Evolutionary conservation across 2,113 vertebrate genomes (phyloP).

Genomic region (Poecile atricapillus): DNA sequence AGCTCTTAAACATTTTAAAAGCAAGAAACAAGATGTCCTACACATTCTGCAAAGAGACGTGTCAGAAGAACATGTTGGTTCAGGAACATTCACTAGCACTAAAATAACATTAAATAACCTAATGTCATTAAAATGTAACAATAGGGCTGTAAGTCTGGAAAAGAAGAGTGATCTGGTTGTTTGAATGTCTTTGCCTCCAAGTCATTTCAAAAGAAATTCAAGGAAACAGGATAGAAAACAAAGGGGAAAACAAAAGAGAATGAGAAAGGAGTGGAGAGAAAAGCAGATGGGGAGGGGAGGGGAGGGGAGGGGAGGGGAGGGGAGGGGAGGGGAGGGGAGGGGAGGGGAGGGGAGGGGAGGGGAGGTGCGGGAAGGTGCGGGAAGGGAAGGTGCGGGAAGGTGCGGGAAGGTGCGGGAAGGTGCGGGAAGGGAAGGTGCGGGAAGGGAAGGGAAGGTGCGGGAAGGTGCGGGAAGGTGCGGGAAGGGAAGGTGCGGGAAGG

Average conservation of each 20-base stretch:
- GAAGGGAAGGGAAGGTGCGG: too few relatives aligned
- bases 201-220: background rate
- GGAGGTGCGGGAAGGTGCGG: too few relatives aligned
- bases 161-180: background rate
- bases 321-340: too few relatives aligned
- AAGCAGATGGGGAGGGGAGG: too few relatives aligned
- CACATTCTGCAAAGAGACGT: background rate
- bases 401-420: too few relatives aligned
- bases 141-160: background rate
- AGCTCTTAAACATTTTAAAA: background rate
- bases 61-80: background rate
- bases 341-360: too few relatives aligned
- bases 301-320: too few relatives aligned
- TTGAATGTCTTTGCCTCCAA: background rate
- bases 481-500: too few relatives aligned
- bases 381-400: too few relatives aligned
- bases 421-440: too few relatives aligned
- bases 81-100: background rate
- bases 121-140: background rate
- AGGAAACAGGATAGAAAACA: background rate
- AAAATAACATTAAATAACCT: constrained; percentile 1
- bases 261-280: background rate
- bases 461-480: too few relatives aligned
- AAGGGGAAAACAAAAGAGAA: background rate
- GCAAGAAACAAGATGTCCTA: background rate